Base-by-base conservation (phyloP, 1,140 invertebrate genomes). In the Vanessa tameamea region DNA sequence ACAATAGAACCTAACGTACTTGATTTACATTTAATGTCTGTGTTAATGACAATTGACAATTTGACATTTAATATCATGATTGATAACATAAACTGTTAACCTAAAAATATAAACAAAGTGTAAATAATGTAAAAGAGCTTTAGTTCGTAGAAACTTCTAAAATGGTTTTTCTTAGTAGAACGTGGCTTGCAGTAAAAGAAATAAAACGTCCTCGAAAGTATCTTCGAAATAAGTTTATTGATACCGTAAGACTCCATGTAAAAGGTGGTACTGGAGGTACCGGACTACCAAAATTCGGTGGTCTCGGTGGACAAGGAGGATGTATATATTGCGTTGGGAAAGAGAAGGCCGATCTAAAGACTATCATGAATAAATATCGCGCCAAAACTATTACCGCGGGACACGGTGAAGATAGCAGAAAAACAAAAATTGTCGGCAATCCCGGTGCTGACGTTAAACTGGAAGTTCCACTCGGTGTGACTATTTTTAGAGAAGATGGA, bases 261-360 rank as follows among this genome's bases (percentile, higher is more conserved):
- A 95, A 94, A 86, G 97, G 95, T 23, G 97, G 97, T 16, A 91
- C 94, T 47, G 98, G 98, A 13, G 92, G 94, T 4, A 94, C 95
- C 83, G 98, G 98, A 2, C 86, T 95, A 55, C 95, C 96, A 1
- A 94, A 95, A 79, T 97, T 95, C 90, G 97, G 97, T 14, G 98
- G 97, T 7, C 85, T 96, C 12, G 98, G 98, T 26, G 98, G 98
- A 0, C 94, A 95, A 87, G 98, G 98, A 16, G 98, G 98, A 15
- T 95, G 96, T 93, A 95, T 99, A 14, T 95, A 95, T 83, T 91
- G 97, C 16, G 84, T 95, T 48, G 96, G 95, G 0, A 95, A 95
- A 75, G 95, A 97, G 81, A 88, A 90, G 12, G 79, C 95, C 3
- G 94, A 93, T 51, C 88, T 98, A 5, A 90, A 92, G 48, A 91